A percentile compares a stretch with the other conserved stretches of the same genome.
Evolutionary conservation across 1,140 invertebrate species (phyloP).

Genomic region (Ooceraea biroi): DNA sequence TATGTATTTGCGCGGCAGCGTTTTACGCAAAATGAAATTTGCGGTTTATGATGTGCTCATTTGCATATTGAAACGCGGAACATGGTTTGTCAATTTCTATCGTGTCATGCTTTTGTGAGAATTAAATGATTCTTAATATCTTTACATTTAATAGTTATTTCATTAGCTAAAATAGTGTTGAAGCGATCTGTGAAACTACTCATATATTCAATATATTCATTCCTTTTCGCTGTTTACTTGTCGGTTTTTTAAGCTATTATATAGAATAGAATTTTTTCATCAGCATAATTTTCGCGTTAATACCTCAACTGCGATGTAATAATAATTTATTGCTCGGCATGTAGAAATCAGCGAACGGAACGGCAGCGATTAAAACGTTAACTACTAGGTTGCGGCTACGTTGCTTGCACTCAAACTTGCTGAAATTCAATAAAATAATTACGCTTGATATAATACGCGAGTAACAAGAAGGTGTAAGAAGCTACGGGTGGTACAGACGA

Average conservation of each 20-base stretch:
- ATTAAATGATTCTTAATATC: too few relatives aligned
- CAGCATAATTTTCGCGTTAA: not conserved
- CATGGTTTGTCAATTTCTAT: not conserved
- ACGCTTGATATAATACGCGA: slow-evolving; percentile 47
- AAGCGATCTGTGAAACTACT: too few relatives aligned
- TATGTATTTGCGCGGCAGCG: too few relatives aligned
- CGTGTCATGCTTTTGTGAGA: too few relatives aligned
- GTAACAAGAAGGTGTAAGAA: slow-evolving; percentile 38
- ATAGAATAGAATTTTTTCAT: not conserved
- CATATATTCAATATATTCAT: not conserved
- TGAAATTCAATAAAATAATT: slow-evolving; percentile 57
- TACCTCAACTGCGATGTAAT: not conserved
- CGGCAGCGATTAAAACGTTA: slow-evolving; percentile 28
- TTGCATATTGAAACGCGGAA: not conserved
- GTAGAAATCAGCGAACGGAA: not conserved
- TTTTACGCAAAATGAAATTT: too few relatives aligned
- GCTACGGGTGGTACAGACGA: not conserved
- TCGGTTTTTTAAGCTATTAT: not conserved
- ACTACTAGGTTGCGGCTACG: slow-evolving; percentile 12
- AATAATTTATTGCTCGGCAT: not conserved
- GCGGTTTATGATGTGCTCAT: too few relatives aligned
- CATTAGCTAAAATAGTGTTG: too few relatives aligned
- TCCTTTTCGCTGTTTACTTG: not conserved
- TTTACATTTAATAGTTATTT: too few relatives aligned
- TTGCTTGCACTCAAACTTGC: slow-evolving; percentile 30